Conservation (phyloP, 2,888 invertebrate genomes). For the Heliconius hortense region DNA sequence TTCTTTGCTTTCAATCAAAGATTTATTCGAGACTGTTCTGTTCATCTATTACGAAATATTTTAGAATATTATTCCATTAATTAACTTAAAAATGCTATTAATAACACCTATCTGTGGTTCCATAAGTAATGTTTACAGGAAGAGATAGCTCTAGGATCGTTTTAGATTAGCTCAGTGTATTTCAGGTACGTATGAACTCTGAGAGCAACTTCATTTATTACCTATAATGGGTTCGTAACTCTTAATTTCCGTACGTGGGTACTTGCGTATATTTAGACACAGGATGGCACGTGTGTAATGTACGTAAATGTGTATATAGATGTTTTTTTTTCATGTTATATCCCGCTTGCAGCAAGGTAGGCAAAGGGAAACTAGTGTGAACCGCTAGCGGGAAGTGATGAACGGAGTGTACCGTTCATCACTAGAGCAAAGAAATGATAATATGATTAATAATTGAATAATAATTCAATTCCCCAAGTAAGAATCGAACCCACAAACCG, state of each 20-base stretch:
- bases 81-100: not conserved
- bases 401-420: no score
- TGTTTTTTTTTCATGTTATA: not conserved
- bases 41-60: not conserved
- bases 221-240: conserved; percentile 21
- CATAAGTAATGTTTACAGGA: not conserved
- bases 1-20: no score
- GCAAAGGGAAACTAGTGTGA: no score
- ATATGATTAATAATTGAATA: no score
- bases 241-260: conserved; percentile 6
- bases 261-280: not conserved
- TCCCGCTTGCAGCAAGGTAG: not conserved
- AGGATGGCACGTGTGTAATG: not conserved
- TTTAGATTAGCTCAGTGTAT: conserved; percentile 14
- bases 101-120: not conserved
- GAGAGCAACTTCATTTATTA: conserved; percentile 13
- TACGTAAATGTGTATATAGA: not conserved
- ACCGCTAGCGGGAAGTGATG: no score
- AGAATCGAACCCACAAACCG: no score
- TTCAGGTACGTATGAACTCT: not conserved
- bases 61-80: not conserved
- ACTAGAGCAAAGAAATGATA: no score
- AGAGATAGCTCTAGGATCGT: conserved; percentile 1
- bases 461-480: no score
- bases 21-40: no score